phyloP scores from a whole-genome alignment of 2,888 invertebrate genomes.

The Chrysolina haemoptera region DNA sequence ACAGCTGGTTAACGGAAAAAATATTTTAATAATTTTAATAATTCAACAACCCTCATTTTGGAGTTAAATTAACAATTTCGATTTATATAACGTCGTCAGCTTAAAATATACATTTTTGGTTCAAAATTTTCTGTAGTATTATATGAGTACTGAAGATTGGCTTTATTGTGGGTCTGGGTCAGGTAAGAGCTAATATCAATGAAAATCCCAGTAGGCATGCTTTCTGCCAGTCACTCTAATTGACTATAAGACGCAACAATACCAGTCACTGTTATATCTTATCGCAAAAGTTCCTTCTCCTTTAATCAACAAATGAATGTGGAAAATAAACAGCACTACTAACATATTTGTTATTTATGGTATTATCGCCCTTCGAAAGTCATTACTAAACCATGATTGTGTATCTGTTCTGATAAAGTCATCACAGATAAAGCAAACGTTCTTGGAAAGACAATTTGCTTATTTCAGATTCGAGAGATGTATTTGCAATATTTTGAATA shows the following conservation, averaged over 20 bases:
- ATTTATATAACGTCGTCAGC: too few relatives aligned
- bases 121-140: too few relatives aligned
- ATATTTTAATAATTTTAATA: too few relatives aligned
- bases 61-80: too few relatives aligned
- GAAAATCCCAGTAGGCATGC: not conserved
- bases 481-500: too few relatives aligned
- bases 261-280: constrained; percentile 9
- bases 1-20: too few relatives aligned
- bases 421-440: not conserved
- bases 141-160: too few relatives aligned
- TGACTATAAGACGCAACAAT: not conserved
- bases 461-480: not conserved
- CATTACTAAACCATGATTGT: constrained; percentile 5
- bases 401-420: constrained; percentile 5
- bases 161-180: not conserved
- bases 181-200: not conserved
- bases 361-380: constrained; percentile 17
- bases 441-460: not conserved
- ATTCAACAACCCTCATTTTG: too few relatives aligned
- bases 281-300: not conserved
- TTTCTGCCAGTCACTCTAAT: constrained; percentile 4
- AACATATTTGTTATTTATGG: constrained; percentile 21
- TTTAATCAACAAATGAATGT: constrained; percentile 14
- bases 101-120: too few relatives aligned
- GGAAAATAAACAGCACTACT: constrained; percentile 9